These are phyloP conservation scores for Pseudolaguvia tuberculata DNA, from an alignment of 2,113 vertebrate species.

Conservation along the genomic window DNA sequence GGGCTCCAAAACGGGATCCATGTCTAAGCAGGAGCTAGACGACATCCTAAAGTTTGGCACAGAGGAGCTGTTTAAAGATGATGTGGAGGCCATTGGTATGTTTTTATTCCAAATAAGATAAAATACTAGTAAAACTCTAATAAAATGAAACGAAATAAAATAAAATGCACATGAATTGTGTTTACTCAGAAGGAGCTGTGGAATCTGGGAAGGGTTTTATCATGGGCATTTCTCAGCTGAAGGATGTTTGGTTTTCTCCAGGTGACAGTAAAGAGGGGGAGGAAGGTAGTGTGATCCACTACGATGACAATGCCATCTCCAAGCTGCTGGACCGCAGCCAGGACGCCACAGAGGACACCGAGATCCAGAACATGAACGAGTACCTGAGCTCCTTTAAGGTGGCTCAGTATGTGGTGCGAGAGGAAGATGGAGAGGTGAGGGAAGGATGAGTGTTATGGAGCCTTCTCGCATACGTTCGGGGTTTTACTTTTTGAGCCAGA, in stretches of 20 bases:
- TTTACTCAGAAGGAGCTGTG: neutral
- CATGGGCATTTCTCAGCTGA: neutral
- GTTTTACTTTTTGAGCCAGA: too few relatives aligned
- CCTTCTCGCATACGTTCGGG: too few relatives aligned
- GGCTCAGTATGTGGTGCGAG: slow-evolving; percentile 96
- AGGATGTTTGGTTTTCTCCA: slow-evolving; percentile 48
- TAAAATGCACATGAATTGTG: neutral
- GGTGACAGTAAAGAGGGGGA: slow-evolving; percentile 93
- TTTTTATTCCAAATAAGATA: neutral
- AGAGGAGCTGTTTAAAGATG: slow-evolving; percentile 96
- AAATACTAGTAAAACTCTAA: neutral
- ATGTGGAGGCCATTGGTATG: slow-evolving; percentile 79
- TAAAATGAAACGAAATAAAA: neutral
- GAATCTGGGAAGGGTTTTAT: neutral
- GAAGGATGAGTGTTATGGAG: neutral
- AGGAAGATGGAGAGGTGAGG: slow-evolving; percentile 93
- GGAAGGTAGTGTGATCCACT: slow-evolving; percentile 95
- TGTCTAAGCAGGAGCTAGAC: slow-evolving; percentile 96
- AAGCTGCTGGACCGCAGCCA: slow-evolving; percentile 94
- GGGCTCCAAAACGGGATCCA: slow-evolving; percentile 95
- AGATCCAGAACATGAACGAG: slow-evolving; percentile 99
- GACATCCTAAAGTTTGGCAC: slow-evolving; percentile 98
- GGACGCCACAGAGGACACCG: slow-evolving; percentile 89
- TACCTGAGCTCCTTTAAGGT: slow-evolving; percentile 99
- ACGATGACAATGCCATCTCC: slow-evolving; percentile 90